These are phyloP conservation scores for Lordiphosa andalusiaca DNA, from an alignment of 2,888 invertebrate species.

Conservation along the genomic window DNA sequence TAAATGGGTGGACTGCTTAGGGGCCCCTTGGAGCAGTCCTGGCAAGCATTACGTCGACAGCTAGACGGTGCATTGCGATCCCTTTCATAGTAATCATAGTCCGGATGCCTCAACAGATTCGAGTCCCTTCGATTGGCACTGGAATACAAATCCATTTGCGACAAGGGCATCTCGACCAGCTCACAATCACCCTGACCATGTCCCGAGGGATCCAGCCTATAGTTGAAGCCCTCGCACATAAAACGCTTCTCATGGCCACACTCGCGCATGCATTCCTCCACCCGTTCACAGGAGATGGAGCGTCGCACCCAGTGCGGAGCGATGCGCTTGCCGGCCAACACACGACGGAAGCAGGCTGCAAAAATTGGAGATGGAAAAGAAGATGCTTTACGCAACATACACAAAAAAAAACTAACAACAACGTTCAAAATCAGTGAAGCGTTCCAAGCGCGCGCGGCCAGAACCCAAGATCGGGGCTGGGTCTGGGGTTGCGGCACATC, in stretches of 20 bases:
- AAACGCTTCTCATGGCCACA: slow-evolving; percentile 88
- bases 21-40: slow-evolving; percentile 77
- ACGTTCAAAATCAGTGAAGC: slow-evolving; percentile 55
- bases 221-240: slow-evolving; percentile 91
- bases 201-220: slow-evolving; percentile 87
- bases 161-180: slow-evolving; percentile 86
- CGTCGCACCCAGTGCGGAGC: slow-evolving; percentile 85
- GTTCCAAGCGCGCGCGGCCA: slow-evolving; percentile 32
- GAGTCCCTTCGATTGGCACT: slow-evolving; percentile 81
- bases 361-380: slow-evolving; percentile 41
- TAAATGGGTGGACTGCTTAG: slow-evolving; percentile 70
- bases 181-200: slow-evolving; percentile 89
- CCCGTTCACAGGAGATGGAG: slow-evolving; percentile 85
- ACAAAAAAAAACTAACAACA: slow-evolving; percentile 1
- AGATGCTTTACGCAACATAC: slow-evolving; percentile 32
- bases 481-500: slow-evolving; percentile 51
- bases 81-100: slow-evolving; percentile 90
- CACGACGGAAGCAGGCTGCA: slow-evolving; percentile 89
- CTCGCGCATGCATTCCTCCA: slow-evolving; percentile 88
- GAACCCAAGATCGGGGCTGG: slow-evolving; percentile 62
- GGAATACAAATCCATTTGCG: slow-evolving; percentile 84
- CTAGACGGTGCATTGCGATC: slow-evolving; percentile 87
- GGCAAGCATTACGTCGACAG: slow-evolving; percentile 80
- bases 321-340: slow-evolving; percentile 87
- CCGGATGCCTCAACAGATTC: slow-evolving; percentile 81